phyloP scores from a whole-genome alignment of 2,888 invertebrate species.

The Notocelia uddmanniana region DNA sequence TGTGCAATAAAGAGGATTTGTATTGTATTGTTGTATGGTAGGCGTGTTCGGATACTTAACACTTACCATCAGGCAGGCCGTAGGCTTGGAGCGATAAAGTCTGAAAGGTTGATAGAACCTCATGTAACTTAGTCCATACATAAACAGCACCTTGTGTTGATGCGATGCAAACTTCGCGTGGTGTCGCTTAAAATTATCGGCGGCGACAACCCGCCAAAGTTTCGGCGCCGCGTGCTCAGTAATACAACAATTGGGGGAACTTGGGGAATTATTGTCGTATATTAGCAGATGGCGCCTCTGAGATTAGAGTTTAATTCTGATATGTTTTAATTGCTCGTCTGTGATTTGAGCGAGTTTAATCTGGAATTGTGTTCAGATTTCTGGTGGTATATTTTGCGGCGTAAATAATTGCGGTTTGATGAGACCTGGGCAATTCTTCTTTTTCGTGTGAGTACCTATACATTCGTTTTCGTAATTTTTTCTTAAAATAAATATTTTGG shows the following conservation, averaged over 20 bases:
- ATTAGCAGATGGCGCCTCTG: constrained; percentile 47
- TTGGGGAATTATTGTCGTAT: constrained; percentile 58
- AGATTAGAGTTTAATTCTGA: constrained; percentile 44
- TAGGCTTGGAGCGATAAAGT: too few species aligned
- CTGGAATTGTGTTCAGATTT: constrained; percentile 4
- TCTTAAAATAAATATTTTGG: too few species aligned
- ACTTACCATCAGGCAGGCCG: too few species aligned
- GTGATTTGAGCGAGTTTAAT: constrained; percentile 24
- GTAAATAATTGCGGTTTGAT: too few species aligned
- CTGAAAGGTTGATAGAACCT: too few species aligned
- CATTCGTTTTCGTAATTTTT: too few species aligned
- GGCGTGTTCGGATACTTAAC: too few species aligned
- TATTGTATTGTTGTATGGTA: too few species aligned
- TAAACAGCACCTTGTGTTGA: constrained; percentile 66
- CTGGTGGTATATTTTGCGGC: too few species aligned
- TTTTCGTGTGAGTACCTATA: too few species aligned
- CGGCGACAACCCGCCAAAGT: constrained; percentile 56
- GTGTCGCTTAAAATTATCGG: constrained; percentile 72
- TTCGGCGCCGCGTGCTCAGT: constrained; percentile 54
- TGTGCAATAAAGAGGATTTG: too few species aligned
- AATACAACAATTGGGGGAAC: constrained; percentile 54
- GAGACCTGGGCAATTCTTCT: too few species aligned
- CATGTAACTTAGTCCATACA: constrained; percentile 49
- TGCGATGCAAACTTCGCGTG: constrained; percentile 67
- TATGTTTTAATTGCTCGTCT: constrained; percentile 42